Evolutionary conservation across 2,797 vertebrate species (phyloP).

Genomic region (Chaenodraco wilsoni): DNA sequence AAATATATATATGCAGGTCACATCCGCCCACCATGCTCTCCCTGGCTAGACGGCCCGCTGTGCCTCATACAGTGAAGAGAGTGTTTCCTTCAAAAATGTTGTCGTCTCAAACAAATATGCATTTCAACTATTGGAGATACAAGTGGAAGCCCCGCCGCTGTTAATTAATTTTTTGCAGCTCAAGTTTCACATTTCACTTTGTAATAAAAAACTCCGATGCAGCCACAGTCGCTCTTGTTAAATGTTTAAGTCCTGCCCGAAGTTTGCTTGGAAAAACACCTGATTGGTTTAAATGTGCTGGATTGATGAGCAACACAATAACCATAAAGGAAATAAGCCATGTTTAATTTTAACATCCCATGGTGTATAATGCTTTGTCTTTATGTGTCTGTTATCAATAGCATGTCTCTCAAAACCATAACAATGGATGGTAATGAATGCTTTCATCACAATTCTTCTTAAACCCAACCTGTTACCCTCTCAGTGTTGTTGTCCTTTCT

Average conservation of each 20-base stretch:
- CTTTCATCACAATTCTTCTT: slow-evolving; percentile 21
- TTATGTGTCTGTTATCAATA: not conserved
- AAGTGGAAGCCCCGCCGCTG: slow-evolving; percentile 2
- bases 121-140: slow-evolving; percentile 9
- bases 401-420: not conserved
- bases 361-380: not conserved
- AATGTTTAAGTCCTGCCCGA: not conserved
- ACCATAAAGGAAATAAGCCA: not conserved
- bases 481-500: slow-evolving; percentile 56
- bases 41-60: slow-evolving; percentile 24
- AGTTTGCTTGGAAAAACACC: not conserved
- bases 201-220: not conserved
- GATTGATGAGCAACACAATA: not conserved
- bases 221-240: too few relatives aligned
- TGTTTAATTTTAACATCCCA: not conserved
- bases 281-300: not conserved
- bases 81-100: slow-evolving; percentile 22
- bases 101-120: slow-evolving; percentile 22
- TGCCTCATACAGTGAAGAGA: slow-evolving; percentile 19
- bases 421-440: not conserved
- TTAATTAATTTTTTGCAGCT: slow-evolving; percentile 37
- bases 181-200: slow-evolving; percentile 22
- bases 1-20: slow-evolving; percentile 48
- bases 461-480: slow-evolving; percentile 33
- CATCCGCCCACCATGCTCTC: slow-evolving; percentile 34